A percentile compares a stretch with the other conserved stretches of the same genome.
Evolutionary conservation across 1,140 invertebrate genomes (phyloP).

Genomic region (Heliothis virescens): DNA sequence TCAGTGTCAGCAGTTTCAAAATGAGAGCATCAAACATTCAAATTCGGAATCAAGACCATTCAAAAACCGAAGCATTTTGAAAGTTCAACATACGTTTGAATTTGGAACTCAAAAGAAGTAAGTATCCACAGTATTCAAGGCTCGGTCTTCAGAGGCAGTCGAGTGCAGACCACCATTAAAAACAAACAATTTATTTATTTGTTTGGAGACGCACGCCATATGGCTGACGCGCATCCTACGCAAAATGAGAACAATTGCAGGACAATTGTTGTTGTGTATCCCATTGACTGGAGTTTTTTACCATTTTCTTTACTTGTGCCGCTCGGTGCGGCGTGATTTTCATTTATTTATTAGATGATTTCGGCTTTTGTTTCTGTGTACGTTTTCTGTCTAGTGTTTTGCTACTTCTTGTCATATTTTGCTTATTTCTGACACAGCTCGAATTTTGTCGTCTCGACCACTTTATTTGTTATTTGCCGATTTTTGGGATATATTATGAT

Average conservation of each 20-base stretch:
- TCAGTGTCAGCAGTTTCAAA: neutral
- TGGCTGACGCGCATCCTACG: constrained; percentile 68
- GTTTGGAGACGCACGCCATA: constrained; percentile 72
- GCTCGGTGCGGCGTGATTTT: constrained; percentile 48
- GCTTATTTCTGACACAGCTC: neutral
- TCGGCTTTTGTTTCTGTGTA: constrained; percentile 22
- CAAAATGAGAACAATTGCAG: constrained; percentile 78
- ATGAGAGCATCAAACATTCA: neutral
- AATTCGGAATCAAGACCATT: neutral
- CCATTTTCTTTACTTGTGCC: constrained; percentile 61
- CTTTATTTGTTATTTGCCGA: neutral
- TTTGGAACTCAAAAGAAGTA: neutral
- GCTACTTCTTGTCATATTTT: neutral
- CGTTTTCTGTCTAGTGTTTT: constrained; percentile 17
- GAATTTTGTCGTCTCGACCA: neutral
- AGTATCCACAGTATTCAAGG: neutral
- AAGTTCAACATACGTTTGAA: neutral
- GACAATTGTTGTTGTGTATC: constrained; percentile 81
- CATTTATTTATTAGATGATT: constrained; percentile 60
- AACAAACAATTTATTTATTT: constrained; percentile 60
- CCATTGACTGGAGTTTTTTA: constrained; percentile 58
- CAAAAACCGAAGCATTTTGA: neutral
- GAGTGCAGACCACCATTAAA: constrained; percentile 52
- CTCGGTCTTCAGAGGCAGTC: constrained; percentile 22
- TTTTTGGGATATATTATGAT: no score